Conservation (phyloP, 2,113 vertebrate species). For the Daubentonia madagascariensis region DNA sequence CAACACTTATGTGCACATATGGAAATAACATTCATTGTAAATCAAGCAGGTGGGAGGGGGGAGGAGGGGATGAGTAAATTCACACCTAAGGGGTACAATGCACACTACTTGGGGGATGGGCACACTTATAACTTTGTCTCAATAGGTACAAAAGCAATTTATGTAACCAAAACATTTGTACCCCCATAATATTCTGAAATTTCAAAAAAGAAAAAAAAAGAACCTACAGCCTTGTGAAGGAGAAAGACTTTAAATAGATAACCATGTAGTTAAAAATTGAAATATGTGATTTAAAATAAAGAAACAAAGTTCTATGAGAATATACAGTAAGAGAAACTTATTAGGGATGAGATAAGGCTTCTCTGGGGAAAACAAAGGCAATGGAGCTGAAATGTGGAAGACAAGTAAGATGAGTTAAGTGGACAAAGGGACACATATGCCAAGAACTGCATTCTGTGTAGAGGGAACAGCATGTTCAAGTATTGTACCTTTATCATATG, state of each 20-base stretch:
- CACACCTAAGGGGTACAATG: no score
- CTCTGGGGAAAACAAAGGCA: not conserved
- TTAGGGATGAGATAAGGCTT: not conserved
- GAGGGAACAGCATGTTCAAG: not conserved
- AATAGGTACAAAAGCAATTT: no score
- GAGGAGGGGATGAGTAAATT: no score
- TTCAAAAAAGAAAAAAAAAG: no score
- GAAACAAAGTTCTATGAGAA: not conserved
- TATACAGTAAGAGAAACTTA: not conserved
- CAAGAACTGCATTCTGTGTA: not conserved
- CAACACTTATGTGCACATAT: no score
- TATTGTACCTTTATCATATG: not conserved
- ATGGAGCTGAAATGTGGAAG: not conserved
- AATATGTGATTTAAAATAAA: not conserved
- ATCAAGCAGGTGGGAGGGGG: no score
- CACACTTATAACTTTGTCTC: no score
- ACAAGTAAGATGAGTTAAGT: not conserved
- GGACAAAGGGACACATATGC: not conserved
- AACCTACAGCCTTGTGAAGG: no score
- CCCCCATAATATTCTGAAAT: no score
- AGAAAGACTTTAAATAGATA: not conserved
- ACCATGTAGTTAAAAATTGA: not conserved
- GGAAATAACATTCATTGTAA: no score
- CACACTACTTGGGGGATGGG: no score
- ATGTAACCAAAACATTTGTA: no score